phyloP scores from a whole-genome alignment of 2,888 invertebrate genomes.

The Hypomecis atomaria region DNA sequence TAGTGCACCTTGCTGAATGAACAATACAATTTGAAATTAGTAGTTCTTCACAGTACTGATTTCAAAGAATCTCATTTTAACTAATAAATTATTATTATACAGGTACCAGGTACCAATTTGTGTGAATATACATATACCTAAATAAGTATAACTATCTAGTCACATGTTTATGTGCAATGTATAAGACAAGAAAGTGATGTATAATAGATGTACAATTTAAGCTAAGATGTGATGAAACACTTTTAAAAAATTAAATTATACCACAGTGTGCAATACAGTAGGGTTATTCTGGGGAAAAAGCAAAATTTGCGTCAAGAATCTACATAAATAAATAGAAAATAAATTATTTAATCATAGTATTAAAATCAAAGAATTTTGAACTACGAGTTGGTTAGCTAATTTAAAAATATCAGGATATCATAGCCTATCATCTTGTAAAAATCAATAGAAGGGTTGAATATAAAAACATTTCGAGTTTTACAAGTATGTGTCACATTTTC shows the following conservation, averaged over 20 bases:
- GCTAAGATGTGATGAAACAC: slow-evolving; percentile 42
- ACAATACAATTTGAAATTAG: too few relatives aligned
- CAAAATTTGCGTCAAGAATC: too few relatives aligned
- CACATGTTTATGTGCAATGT: slow-evolving; percentile 59
- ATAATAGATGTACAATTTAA: slow-evolving; percentile 64
- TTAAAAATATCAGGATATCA: too few relatives aligned
- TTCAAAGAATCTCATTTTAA: slow-evolving; percentile 46
- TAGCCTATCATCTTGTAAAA: too few relatives aligned
- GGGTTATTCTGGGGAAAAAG: slow-evolving; percentile 5
- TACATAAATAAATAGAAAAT: too few relatives aligned
- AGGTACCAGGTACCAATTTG: background rate
- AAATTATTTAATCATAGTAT: too few relatives aligned
- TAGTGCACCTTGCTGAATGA: too few relatives aligned
- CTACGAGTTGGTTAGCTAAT: too few relatives aligned
- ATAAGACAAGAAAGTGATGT: slow-evolving; percentile 80
- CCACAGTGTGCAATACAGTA: slow-evolving; percentile 4
- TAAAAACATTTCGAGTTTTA: too few relatives aligned
- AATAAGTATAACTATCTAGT: slow-evolving; percentile 49
- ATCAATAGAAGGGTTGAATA: too few relatives aligned
- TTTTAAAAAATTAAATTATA: slow-evolving; percentile 28
- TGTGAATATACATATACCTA: background rate
- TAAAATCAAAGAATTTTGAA: too few relatives aligned
- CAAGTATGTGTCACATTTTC: too few relatives aligned
- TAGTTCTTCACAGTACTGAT: background rate
- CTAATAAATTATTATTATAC: background rate